A percentile compares a stretch with the other conserved stretches of the same genome.
These are phyloP conservation scores for Scaeva pyrastri DNA, from an alignment of 2,888 invertebrate species.

Conservation along the genomic window DNA sequence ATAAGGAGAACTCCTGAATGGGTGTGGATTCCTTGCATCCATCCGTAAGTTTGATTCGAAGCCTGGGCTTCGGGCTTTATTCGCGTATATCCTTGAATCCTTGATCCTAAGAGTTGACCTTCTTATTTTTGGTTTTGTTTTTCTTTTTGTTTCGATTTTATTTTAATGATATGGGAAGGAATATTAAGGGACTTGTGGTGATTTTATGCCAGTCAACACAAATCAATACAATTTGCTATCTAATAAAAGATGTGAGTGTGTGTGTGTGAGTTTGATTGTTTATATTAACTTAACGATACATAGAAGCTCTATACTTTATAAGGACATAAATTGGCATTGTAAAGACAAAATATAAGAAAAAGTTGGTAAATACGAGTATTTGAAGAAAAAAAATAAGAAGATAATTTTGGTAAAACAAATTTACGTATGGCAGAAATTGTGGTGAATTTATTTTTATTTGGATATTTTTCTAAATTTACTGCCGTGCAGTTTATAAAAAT, in stretches of 20 bases:
- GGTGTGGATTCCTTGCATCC: constrained; percentile 1
- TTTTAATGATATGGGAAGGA: constrained; percentile 11
- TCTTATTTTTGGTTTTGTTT: not conserved
- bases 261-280: not conserved
- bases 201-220: constrained; percentile 21
- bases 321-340: constrained; percentile 31
- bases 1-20: not conserved
- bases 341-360: constrained; percentile 6
- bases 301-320: constrained; percentile 1
- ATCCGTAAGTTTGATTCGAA: not conserved
- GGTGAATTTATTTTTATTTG: constrained; percentile 9
- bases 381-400: not conserved
- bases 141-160: not conserved
- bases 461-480: not conserved
- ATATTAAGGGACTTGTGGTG: not conserved
- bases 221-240: constrained; percentile 52
- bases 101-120: not conserved
- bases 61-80: not conserved
- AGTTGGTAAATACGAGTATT: not conserved
- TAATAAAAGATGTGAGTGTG: constrained; percentile 36
- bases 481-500: not conserved
- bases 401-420: not conserved
- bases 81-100: no score
- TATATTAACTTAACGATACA: constrained; percentile 11
- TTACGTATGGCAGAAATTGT: not conserved